phyloP scores from a whole-genome alignment of 2,113 vertebrate genomes.

The Psettodes erumei region DNA sequence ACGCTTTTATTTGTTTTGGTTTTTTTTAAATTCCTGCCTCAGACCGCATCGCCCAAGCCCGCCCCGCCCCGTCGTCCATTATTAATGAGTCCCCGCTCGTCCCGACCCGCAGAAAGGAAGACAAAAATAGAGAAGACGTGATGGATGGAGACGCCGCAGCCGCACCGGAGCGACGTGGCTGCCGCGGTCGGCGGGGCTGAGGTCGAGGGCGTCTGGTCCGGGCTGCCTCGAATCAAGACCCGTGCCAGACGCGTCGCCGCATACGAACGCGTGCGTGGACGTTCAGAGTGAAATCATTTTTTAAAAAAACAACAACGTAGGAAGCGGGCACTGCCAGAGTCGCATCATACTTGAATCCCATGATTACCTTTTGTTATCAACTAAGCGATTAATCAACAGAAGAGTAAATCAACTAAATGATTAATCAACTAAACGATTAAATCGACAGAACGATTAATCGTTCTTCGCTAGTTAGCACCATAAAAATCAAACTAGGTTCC shows the following conservation, averaged over 20 bases:
- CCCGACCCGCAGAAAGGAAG: constrained; percentile 18
- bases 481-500: no score
- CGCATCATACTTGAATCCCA: not conserved
- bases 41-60: constrained; percentile 8
- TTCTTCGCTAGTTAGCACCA: no score
- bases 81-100: constrained; percentile 51
- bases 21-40: not conserved
- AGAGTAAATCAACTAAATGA: no score
- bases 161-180: constrained; percentile 4
- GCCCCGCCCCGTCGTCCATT: constrained; percentile 43
- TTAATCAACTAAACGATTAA: no score
- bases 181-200: not conserved
- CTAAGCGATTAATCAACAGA: no score
- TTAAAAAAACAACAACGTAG: constrained; percentile 17
- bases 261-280: constrained; percentile 6
- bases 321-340: constrained; percentile 10
- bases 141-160: constrained; percentile 25
- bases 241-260: not conserved
- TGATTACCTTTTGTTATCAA: constrained; percentile 23
- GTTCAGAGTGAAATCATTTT: not conserved
- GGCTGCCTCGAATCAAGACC: constrained; percentile 29
- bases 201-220: constrained; percentile 15
- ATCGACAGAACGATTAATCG: no score
- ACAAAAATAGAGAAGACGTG: constrained; percentile 26
- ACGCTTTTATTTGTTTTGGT: no score